Percentiles rank a stretch among this genome's conserved stretches.
These are phyloP conservation scores for Neomorphus geoffroyi DNA, from an alignment of 2,797 vertebrate species.

Conservation along the genomic window DNA sequence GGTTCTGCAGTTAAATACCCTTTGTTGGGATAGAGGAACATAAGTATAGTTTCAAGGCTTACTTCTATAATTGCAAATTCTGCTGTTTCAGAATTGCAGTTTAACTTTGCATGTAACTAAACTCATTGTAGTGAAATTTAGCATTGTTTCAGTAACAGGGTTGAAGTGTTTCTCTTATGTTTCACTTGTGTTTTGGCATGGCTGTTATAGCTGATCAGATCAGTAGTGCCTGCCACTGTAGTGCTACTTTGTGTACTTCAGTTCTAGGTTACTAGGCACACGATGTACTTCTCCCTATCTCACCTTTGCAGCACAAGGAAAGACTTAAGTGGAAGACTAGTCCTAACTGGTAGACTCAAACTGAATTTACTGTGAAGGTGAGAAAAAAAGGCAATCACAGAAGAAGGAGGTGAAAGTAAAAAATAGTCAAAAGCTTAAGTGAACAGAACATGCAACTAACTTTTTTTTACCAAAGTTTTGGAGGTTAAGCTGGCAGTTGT, in stretches of 20 bases:
- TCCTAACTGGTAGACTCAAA: background rate
- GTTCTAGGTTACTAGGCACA: background rate
- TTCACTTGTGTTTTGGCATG: background rate
- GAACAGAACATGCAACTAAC: background rate
- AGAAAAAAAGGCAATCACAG: background rate
- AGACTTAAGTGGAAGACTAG: background rate
- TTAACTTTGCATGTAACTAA: background rate
- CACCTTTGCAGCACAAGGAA: no score
- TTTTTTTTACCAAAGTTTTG: background rate
- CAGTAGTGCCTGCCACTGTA: fast-evolving
- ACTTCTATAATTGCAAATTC: background rate
- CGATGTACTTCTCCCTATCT: background rate
- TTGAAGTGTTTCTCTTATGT: background rate
- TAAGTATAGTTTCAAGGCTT: fast-evolving
- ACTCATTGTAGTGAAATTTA: background rate
- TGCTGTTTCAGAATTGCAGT: background rate
- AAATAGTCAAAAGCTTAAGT: background rate
- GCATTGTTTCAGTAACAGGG: fast-evolving
- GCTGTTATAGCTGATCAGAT: background rate
- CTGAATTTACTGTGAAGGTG: background rate
- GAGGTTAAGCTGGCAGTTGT: background rate
- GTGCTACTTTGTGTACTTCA: fast-evolving
- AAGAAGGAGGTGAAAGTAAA: background rate
- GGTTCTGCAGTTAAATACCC: background rate
- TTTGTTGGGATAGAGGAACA: fast-evolving